These are phyloP conservation scores for Drosophila mayaguana DNA, from an alignment of 2,888 invertebrate species.

Conservation along the genomic window DNA sequence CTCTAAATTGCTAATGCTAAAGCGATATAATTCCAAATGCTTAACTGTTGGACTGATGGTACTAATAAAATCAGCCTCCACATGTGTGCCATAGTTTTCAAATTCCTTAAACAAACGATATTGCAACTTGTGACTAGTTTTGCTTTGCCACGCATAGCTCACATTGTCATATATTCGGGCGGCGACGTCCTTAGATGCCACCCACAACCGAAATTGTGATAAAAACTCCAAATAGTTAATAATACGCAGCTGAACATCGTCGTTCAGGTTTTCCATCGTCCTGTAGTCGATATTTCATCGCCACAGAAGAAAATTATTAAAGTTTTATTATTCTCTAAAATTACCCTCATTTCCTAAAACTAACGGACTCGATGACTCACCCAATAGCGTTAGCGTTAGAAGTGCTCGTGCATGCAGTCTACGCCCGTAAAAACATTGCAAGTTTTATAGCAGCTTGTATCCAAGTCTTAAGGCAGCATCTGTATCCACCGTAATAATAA, in stretches of 20 bases:
- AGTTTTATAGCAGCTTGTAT: neutral
- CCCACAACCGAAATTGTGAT: constrained; percentile 32
- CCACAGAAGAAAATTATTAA: neutral
- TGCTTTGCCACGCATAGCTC: neutral
- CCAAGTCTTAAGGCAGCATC: neutral
- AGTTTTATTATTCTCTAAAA: neutral
- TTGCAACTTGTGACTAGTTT: neutral
- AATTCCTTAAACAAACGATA: neutral
- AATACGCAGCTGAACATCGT: constrained; percentile 29
- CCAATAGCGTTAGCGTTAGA: neutral
- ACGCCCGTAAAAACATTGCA: neutral
- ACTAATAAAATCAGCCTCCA: neutral
- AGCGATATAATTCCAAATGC: neutral
- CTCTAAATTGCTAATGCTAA: neutral
- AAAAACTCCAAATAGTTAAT: constrained; percentile 10
- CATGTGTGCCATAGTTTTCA: neutral
- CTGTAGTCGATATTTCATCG: neutral
- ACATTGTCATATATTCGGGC: constrained; percentile 3
- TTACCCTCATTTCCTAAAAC: neutral
- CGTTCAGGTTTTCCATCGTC: constrained; percentile 25
- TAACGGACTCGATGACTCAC: neutral
- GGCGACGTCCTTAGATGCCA: constrained; percentile 13
- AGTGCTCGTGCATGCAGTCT: neutral
- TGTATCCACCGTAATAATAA: neutral
- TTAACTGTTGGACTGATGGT: neutral